These are phyloP conservation scores for Trogon surrucura DNA, from an alignment of 2,113 vertebrate genomes.

Conservation along the genomic window DNA sequence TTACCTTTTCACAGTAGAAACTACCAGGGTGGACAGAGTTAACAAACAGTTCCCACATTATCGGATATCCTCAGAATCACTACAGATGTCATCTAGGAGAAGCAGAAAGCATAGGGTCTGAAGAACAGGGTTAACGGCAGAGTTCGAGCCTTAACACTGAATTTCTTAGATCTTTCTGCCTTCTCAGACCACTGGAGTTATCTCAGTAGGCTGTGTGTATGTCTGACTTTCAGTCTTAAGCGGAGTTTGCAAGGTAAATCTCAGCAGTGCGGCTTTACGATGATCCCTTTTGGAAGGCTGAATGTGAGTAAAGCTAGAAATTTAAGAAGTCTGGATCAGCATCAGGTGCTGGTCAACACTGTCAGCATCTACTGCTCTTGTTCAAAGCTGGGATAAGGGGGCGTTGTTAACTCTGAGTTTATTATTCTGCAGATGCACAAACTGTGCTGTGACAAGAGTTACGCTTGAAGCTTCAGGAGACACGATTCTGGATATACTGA, in stretches of 20 bases:
- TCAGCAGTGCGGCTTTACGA: constrained; percentile 58
- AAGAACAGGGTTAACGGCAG: neutral
- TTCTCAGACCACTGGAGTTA: constrained; percentile 8
- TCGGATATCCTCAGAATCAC: neutral
- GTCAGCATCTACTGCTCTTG: neutral
- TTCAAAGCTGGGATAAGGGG: constrained; percentile 51
- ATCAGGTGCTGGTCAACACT: neutral
- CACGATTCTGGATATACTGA: neutral
- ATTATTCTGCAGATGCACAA: constrained; percentile 8
- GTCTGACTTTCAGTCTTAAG: constrained; percentile 21
- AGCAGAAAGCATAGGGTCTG: neutral
- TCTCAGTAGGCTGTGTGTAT: neutral
- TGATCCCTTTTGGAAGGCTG: constrained; percentile 64
- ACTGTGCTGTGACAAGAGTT: neutral
- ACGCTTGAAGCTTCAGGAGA: neutral
- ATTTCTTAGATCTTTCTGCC: constrained; percentile 31
- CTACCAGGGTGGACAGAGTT: neutral
- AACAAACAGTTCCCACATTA: neutral
- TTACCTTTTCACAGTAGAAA: neutral
- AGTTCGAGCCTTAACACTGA: neutral
- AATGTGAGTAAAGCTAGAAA: constrained; percentile 45
- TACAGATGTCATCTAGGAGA: neutral
- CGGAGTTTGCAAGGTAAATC: constrained; percentile 59
- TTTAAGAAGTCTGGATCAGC: constrained; percentile 65
- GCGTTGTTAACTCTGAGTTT: constrained; percentile 44